These are phyloP conservation scores for Malacoctenus gilli DNA, from an alignment of 2,797 vertebrate genomes.

Conservation along the genomic window DNA sequence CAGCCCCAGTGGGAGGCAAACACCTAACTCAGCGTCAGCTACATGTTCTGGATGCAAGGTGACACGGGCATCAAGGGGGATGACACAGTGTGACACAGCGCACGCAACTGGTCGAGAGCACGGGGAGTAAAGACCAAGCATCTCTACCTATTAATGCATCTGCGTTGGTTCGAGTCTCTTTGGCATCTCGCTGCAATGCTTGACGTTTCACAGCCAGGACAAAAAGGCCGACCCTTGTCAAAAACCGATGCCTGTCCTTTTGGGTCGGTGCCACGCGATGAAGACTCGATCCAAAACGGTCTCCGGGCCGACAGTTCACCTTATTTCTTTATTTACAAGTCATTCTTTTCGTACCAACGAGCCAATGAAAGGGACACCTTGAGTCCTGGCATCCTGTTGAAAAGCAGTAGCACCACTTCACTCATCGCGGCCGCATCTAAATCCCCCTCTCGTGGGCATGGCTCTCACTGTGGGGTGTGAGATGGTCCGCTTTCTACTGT, in stretches of 20 bases:
- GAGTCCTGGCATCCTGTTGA: slow-evolving; percentile 3
- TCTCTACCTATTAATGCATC: slow-evolving; percentile 8
- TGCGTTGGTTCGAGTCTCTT: not conserved
- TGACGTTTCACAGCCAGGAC: not conserved
- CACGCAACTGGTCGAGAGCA: slow-evolving; percentile 7
- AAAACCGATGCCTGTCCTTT: not conserved
- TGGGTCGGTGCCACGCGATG: not conserved
- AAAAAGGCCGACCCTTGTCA: not conserved
- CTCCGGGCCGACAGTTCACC: slow-evolving; percentile 2
- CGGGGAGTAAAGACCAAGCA: not conserved
- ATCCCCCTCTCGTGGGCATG: not conserved
- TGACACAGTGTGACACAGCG: slow-evolving; percentile 40
- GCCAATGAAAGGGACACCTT: slow-evolving; percentile 17
- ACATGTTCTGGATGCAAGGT: slow-evolving; percentile 35
- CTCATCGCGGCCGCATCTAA: slow-evolving; percentile 9
- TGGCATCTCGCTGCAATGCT: not conserved
- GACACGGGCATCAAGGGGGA: slow-evolving; percentile 39
- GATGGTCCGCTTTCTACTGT: not conserved
- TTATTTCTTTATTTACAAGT: too few species aligned
- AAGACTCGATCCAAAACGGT: not conserved
- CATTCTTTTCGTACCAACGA: not conserved
- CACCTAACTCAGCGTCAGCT: slow-evolving; percentile 46
- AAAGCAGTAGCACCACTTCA: not conserved
- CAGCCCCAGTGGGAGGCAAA: slow-evolving; percentile 39
- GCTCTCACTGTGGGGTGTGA: not conserved